Evolutionary conservation across 1,140 invertebrate species (phyloP).

Genomic region (Pentalonia nigronervosa): DNA sequence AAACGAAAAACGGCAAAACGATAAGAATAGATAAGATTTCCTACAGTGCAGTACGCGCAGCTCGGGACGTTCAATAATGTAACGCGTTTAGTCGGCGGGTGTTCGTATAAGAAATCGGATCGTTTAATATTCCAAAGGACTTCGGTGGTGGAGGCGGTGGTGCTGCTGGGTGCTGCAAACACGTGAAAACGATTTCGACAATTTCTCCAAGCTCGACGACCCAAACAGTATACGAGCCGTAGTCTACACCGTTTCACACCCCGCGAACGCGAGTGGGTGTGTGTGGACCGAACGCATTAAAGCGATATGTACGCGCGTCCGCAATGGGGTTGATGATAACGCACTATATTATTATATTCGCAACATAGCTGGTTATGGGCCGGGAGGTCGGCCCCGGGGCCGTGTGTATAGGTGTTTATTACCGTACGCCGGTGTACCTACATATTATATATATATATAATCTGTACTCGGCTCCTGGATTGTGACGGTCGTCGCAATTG

Average conservation of each 20-base stretch:
- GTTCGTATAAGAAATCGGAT: not conserved
- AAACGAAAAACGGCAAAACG: not conserved
- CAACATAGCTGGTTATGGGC: not conserved
- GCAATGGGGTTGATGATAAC: not conserved
- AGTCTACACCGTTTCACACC: not conserved
- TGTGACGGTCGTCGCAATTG: constrained; percentile 13
- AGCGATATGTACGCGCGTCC: not conserved
- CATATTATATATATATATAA: not conserved
- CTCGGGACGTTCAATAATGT: not conserved
- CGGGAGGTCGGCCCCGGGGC: not conserved
- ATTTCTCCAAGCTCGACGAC: not conserved
- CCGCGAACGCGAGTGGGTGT: not conserved
- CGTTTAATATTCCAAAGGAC: not conserved
- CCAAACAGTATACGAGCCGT: not conserved
- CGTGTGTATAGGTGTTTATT: constrained; percentile 43
- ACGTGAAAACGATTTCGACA: constrained; percentile 7
- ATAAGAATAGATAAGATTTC: not conserved
- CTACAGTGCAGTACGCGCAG: not conserved
- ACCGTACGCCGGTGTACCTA: not conserved
- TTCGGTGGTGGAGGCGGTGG: too few species aligned
- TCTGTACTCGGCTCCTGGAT: not conserved
- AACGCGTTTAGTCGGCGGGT: not conserved
- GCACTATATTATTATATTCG: not conserved
- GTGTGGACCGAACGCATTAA: not conserved
- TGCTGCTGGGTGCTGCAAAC: not conserved